Percentiles rank a stretch among this genome's conserved stretches.
Evolutionary conservation across 2,888 invertebrate genomes (phyloP).

Genomic region (Abrostola triplasia): DNA sequence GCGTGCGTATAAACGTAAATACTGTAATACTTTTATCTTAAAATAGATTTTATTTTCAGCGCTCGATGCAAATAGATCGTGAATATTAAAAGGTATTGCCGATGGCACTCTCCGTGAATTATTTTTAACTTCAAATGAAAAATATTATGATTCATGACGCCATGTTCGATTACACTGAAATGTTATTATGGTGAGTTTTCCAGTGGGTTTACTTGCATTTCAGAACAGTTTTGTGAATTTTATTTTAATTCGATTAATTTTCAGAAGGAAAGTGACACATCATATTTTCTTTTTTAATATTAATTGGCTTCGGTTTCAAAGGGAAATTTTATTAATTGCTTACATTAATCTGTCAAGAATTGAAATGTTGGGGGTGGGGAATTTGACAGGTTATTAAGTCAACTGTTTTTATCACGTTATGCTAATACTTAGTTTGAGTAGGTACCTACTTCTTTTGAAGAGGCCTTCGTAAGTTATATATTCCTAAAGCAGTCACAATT

Average conservation of each 20-base stretch:
- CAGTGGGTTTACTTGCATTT: neutral
- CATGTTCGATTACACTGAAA: constrained; percentile 14
- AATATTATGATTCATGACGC: constrained; percentile 30
- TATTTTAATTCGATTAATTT: neutral
- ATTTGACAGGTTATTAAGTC: too few species aligned
- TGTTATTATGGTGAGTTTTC: neutral
- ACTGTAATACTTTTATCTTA: constrained; percentile 28
- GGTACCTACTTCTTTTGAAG: too few species aligned
- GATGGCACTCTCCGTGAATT: constrained; percentile 19
- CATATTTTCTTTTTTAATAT: too few species aligned
- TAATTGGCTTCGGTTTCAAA: too few species aligned
- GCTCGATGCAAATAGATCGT: constrained; percentile 26
- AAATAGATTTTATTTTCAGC: constrained; percentile 29
- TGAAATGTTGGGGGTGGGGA: too few species aligned
- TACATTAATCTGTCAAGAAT: too few species aligned
- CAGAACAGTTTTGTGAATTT: neutral
- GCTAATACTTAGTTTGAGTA: too few species aligned
- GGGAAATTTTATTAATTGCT: too few species aligned
- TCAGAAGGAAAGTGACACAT: too few species aligned
- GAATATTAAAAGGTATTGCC: constrained; percentile 22
- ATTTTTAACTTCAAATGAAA: constrained; percentile 23
- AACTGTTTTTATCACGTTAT: too few species aligned
- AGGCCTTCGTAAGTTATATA: too few species aligned
- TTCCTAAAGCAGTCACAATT: too few species aligned
- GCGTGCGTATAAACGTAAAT: constrained; percentile 32